Base-by-base conservation (phyloP, 2,797 vertebrate species). In the Helarctos malayanus region DNA sequence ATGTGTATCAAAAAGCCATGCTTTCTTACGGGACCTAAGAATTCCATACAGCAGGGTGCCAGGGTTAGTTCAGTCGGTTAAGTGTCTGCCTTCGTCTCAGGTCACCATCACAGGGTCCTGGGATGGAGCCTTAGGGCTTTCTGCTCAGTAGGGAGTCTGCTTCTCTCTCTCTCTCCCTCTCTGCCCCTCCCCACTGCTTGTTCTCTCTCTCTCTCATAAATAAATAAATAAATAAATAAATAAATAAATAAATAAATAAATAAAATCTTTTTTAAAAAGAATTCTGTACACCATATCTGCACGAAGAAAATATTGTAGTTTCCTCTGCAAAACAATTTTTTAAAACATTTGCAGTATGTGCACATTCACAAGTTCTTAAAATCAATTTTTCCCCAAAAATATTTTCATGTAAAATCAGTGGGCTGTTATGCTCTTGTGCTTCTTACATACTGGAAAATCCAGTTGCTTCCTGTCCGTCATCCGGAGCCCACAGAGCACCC, bases 381-480 rank as follows among this genome's bases (percentile, higher is more conserved):
- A 89, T 27, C 23, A 18, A 54, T 38, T 29, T 49, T 21, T 5
- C 35, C 3, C 14, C 7, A 13, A 11, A 79, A 68, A 57, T 79
- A 35, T 15, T 85, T 68, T 65, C 49, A 3, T 8, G n/a, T 68
- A 29, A 35, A 21, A 57, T 9, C 2, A 0, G 14, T 9, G 38
- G 41, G 59, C 18, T 3, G 29, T 23, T 29, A 2, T 23, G 6
- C 16, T 11, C 38, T 82, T 4, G 0, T 0, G 0, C n/a, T 54
- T 27, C 19, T 54, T 13, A 32, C 15, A 7, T 27, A 4, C 23
- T n/a, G 25, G 59, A 38, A 68, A n/a, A 9, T 3, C 87, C n/a
- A 29, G 86, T 5, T 4, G 2, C 18, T 54, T 81, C 68, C 75
- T 56, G 25, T 45, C 57, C 52, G 27, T 59, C 4, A 0, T 4